Conservation (phyloP, 2,888 invertebrate species). For the Thumatha senex region DNA sequence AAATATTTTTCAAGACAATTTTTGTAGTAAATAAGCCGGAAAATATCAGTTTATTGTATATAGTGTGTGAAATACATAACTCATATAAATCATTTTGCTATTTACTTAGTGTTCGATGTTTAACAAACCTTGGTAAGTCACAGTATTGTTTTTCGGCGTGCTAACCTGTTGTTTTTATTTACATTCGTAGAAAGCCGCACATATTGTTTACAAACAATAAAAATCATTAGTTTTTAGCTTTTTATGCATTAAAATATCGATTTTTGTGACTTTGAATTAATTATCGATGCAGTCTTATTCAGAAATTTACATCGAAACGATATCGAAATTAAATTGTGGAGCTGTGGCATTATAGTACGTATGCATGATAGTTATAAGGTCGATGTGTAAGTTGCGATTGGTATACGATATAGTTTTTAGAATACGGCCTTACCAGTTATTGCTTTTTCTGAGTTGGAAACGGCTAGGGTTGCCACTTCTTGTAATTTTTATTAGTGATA, state of each 20-base stretch:
- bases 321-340: constrained; percentile 28
- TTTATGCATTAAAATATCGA: constrained; percentile 21
- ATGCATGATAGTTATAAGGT: constrained; percentile 41
- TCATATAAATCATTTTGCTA: no score
- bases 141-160: no score
- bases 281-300: constrained; percentile 61
- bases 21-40: constrained; percentile 35
- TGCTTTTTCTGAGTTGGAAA: constrained; percentile 40
- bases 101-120: no score
- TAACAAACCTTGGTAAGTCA: no score
- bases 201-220: constrained; percentile 37
- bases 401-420: constrained; percentile 42
- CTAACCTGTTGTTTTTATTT: neutral
- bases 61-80: neutral
- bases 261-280: constrained; percentile 48
- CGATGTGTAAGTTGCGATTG: constrained; percentile 35
- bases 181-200: neutral
- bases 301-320: constrained; percentile 50
- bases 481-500: constrained; percentile 15
- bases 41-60: constrained; percentile 15
- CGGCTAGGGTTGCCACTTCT: constrained; percentile 24
- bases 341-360: constrained; percentile 47
- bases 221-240: constrained; percentile 13
- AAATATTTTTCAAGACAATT: no score
- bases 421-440: constrained; percentile 64